phyloP scores from a whole-genome alignment of 2,888 invertebrate genomes.

The Baccha elongata region DNA sequence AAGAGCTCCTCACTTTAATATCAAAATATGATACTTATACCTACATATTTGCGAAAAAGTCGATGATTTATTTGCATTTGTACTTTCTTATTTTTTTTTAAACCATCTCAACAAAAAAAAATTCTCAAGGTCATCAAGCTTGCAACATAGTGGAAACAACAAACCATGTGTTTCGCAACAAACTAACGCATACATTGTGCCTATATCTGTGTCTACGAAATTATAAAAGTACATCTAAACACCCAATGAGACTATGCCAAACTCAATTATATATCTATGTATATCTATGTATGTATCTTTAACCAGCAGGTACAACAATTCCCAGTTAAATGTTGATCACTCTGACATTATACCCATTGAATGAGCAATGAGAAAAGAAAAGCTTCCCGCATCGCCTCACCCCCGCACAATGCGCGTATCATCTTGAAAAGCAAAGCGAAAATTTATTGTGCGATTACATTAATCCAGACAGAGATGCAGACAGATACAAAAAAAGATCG shows the following conservation, averaged over 20 bases:
- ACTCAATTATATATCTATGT: slow-evolving; percentile 23
- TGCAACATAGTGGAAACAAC: slow-evolving; percentile 41
- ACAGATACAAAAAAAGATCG: slow-evolving; percentile 38
- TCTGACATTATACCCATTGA: slow-evolving; percentile 45
- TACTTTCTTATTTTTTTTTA: slow-evolving; percentile 61
- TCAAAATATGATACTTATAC: too few relatives aligned
- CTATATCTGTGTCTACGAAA: neutral
- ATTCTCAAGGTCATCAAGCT: slow-evolving; percentile 66
- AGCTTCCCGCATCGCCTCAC: slow-evolving; percentile 2
- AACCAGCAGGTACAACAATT: slow-evolving; percentile 24
- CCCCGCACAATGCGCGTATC: neutral
- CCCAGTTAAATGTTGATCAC: slow-evolving; percentile 38
- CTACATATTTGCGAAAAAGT: slow-evolving; percentile 4
- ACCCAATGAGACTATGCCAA: slow-evolving; percentile 17
- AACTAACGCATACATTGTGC: neutral
- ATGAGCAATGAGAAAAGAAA: slow-evolving; percentile 40
- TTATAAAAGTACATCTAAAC: slow-evolving; percentile 1
- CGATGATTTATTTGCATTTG: slow-evolving; percentile 65
- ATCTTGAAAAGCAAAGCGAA: slow-evolving; percentile 42
- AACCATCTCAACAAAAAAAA: slow-evolving; percentile 52
- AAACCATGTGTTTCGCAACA: slow-evolving; percentile 34
- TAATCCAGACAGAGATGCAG: slow-evolving; percentile 50
- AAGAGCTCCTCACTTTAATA: neutral
- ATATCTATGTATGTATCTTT: slow-evolving; percentile 5
- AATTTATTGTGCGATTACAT: slow-evolving; percentile 46